Evolutionary conservation across 1,140 invertebrate species (phyloP), one percentile per base, ranked within the genome.

Genomic region (Planococcus citri): DNA sequence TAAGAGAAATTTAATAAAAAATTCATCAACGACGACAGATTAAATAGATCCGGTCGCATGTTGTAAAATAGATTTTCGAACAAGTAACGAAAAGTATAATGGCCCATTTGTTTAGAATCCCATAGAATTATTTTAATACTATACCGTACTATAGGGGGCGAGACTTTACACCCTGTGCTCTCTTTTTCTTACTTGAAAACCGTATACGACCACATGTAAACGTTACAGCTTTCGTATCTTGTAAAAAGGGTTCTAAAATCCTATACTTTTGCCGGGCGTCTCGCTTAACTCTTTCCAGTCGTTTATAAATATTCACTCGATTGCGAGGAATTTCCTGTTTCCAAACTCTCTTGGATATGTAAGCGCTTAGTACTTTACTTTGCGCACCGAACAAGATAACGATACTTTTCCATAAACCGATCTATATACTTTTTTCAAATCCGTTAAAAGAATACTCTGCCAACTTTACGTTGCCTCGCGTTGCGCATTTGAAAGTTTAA

Each of bases 231-330:
- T 64, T 25, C 60, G 25, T 64, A 64, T 27, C 60, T 64, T 64
- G 60, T 27, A 64, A 27, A 64, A 64, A 64, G 60, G 60, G 60
- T 64, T 64, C 60, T 20, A 25, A 64, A 64, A 64, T 64, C 60
- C 60, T 64, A n/a, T n/a, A 64, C 60, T 64, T 64, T 64, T 25
- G 10, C 60, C 10, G 20, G 22, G 22, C 60, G 60, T 64, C 60
- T 64, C 60, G 60, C 60, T 64, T 25, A 64, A 64, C 22, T 64
- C 60, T 64, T 64, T 64, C 22, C 24, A 10, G 60, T 64, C 60
- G 60, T 64, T 64, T 64, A 64, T 64, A 64, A 64, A 64, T 64
- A 64, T 64, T 64, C 60, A 64, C 60, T 64, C 60, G 60, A 64
- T 64, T 64, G 60, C 60, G 60, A 64, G 60, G 60, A 64, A 64